Base-by-base conservation (phyloP, 2,113 vertebrate genomes). In the Cichladusa arquata region DNA sequence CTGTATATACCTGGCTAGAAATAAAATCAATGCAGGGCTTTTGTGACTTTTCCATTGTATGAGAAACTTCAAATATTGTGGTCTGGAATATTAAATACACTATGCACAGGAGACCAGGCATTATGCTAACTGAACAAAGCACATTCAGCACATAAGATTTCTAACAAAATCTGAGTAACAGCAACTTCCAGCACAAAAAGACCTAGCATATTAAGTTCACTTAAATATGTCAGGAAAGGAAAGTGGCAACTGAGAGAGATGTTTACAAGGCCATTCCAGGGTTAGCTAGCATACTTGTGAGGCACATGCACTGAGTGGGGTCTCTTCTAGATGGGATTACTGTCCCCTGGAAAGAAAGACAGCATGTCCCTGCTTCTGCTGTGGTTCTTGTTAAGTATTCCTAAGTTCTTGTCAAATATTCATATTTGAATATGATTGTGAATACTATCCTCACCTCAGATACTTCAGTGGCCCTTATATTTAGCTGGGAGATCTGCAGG, bases 281-380 rank as follows among this genome's bases (percentile, higher is more conserved):
- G 36, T n/a, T n/a, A 56, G 8, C 28, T 67, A 80, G 48, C 0
- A 0, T 44, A n/a, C 14, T 6, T 2, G 19, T 33, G 17, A 89
- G 47, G 12, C 16, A 26, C 5, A 3, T 17, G 29, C 7, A 45
- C 38, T 42, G 14, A 4, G 5, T n/a, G 51, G 14, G 8, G 1
- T 78, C 58, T 74, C 76, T 51, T 56, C 56, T 17, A 84, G 23
- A 20, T 48, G 20, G 25, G 11, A 44, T 70, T 83, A 10, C 23
- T 47, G 6, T 38, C 23, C 60, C 34, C 26, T 60, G 40, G 38
- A 81, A 83, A 87, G 69, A 90, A 70, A 91, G 54, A 61, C 16
- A 34, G 40, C 5, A 70, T n/a, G 38, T 45, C 57, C 26, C 28
- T 71, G 40, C 17, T 77, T 95, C 62, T 66, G 34, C 31, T 83